These are phyloP conservation scores for Papio anubis DNA, from an alignment of 2,113 vertebrate species.

Conservation along the genomic window DNA sequence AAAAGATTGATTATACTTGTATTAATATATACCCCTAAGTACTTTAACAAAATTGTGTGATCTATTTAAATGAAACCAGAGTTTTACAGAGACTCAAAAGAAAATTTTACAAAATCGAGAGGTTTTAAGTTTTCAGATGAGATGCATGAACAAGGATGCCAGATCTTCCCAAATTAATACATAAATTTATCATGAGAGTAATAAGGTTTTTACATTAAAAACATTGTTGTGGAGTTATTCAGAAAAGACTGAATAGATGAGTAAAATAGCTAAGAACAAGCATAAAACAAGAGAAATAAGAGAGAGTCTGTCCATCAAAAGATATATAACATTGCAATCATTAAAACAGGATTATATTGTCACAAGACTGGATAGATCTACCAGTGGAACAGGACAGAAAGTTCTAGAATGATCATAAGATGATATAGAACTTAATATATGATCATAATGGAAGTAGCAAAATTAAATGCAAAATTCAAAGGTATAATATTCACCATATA, in stretches of 20 bases:
- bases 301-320: neutral
- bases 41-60: neutral
- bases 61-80: neutral
- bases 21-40: neutral
- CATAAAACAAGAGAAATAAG: neutral
- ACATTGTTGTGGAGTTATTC: neutral
- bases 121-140: neutral
- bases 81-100: neutral
- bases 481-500: neutral
- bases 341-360: neutral
- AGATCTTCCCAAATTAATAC: neutral
- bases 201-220: neutral
- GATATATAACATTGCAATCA: neutral
- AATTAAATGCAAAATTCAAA: neutral
- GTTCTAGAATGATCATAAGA: constrained; percentile 15
- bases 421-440: neutral
- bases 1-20: neutral
- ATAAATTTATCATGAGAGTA: neutral
- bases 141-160: neutral
- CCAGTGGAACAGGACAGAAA: neutral
- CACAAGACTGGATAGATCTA: neutral
- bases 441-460: neutral
- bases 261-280: neutral
- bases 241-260: neutral
- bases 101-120: neutral